Evolutionary conservation across 2,797 vertebrate species (phyloP).

Genomic region (Dryobates pubescens): DNA sequence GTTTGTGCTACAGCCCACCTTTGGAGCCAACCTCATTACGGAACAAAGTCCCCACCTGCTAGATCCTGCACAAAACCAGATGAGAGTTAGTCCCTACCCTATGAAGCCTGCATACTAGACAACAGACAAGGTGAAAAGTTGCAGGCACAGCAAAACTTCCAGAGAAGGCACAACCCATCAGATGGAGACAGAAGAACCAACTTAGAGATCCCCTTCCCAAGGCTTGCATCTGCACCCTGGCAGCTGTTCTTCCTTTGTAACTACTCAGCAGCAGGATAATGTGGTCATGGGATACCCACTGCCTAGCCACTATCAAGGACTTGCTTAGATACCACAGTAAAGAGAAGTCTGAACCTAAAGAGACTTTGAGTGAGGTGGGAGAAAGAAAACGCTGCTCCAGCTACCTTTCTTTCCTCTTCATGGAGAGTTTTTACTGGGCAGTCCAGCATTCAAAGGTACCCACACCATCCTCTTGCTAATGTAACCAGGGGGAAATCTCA

Average conservation of each 20-base stretch:
- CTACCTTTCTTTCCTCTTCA: not conserved
- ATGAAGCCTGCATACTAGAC: not conserved
- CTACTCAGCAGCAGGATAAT: not conserved
- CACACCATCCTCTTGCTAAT: not conserved
- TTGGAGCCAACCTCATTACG: not conserved
- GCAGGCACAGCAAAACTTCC: not conserved
- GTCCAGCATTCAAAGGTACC: not conserved
- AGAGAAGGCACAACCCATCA: not conserved
- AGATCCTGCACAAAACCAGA: not conserved
- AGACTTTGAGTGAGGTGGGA: not conserved
- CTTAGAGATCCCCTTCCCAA: not conserved
- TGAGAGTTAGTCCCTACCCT: accelerated
- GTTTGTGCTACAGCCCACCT: not conserved
- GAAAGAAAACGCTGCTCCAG: not conserved
- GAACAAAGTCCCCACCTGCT: not conserved
- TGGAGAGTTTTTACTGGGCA: not conserved
- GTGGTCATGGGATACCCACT: not conserved
- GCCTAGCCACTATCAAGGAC: not conserved
- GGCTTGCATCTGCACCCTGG: not conserved
- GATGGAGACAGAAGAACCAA: not conserved
- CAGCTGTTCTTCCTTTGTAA: not conserved
- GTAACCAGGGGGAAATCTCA: not conserved
- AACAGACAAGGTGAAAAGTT: not conserved
- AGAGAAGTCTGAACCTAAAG: not conserved
- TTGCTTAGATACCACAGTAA: not conserved